These are phyloP conservation scores for Sanderia malayensis DNA, from an alignment of 30 jellyfish, hydroid and myxozoan species.

Conservation along the genomic window DNA sequence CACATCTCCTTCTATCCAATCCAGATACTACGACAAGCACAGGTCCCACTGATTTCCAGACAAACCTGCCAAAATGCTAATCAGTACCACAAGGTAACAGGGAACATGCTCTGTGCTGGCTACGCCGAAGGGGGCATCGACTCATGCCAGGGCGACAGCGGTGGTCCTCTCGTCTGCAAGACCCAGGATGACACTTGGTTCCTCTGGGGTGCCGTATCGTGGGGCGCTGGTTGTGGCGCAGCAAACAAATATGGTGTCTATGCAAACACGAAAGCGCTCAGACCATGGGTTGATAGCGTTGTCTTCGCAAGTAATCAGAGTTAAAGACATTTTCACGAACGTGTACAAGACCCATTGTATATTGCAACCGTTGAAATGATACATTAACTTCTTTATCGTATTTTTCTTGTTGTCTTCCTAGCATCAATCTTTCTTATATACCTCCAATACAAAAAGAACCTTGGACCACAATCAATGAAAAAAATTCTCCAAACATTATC, in stretches of 20 bases:
- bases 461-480: too few species aligned
- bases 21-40: conserved; percentile 96
- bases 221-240: conserved; percentile 99
- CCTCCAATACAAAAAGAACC: too few species aligned
- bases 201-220: conserved; percentile 94
- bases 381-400: too few species aligned
- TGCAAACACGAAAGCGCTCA: conserved; percentile 74
- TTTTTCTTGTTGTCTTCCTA: too few species aligned
- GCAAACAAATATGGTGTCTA: conserved; percentile 78
- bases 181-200: conserved; percentile 76
- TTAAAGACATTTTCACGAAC: neutral
- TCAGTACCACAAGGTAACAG: conserved; percentile 42
- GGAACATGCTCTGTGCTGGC: conserved; percentile 93
- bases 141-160: conserved; percentile 97
- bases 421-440: too few species aligned
- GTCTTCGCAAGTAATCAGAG: conserved; percentile 58
- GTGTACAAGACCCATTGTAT: too few species aligned
- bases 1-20: conserved; percentile 1
- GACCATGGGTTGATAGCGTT: conserved; percentile 84
- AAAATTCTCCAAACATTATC: too few species aligned
- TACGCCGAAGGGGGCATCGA: conserved; percentile 87
- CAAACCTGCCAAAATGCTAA: conserved; percentile 57
- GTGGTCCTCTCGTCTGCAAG: conserved; percentile 97
- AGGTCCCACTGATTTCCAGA: conserved; percentile 79
- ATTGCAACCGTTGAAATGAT: too few species aligned